phyloP scores from a whole-genome alignment of 2,888 invertebrate species.

The Tetragonula carbonaria region DNA sequence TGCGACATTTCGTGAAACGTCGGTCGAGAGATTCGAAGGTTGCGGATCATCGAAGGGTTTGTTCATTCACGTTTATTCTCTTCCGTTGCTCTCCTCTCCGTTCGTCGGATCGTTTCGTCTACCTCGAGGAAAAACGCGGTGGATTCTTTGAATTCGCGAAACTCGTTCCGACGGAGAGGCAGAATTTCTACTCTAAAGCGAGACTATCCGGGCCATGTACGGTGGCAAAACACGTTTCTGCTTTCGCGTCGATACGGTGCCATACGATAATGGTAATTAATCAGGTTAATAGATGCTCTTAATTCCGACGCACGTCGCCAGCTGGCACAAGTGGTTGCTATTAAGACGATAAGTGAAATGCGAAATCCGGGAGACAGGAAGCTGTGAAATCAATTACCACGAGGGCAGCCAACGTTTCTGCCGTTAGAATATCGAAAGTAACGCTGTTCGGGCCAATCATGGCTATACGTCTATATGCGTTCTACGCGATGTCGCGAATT shows the following conservation, averaged over 20 bases:
- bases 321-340: conserved; percentile 55
- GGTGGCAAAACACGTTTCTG: conserved; percentile 45
- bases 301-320: conserved; percentile 54
- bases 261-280: conserved; percentile 77
- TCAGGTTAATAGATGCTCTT: conserved; percentile 74
- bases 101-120: not conserved
- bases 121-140: conserved; percentile 12
- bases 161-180: not conserved
- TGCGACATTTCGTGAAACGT: not conserved
- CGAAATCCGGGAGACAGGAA: conserved; percentile 41
- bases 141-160: conserved; percentile 25
- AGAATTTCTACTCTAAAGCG: conserved; percentile 36
- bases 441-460: too few species aligned
- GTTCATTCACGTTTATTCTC: conserved; percentile 26
- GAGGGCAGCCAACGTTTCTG: not conserved
- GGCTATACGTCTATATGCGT: too few species aligned
- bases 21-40: conserved; percentile 10
- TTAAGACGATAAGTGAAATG: conserved; percentile 60
- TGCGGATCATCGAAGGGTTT: not conserved
- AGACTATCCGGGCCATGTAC: conserved; percentile 26
- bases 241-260: conserved; percentile 44
- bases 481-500: too few species aligned
- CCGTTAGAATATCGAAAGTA: not conserved
- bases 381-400: conserved; percentile 29
- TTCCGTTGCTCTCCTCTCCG: not conserved